Evolutionary conservation across 2,888 invertebrate species (phyloP).

Genomic region (Zhuqinia jingwanae): DNA sequence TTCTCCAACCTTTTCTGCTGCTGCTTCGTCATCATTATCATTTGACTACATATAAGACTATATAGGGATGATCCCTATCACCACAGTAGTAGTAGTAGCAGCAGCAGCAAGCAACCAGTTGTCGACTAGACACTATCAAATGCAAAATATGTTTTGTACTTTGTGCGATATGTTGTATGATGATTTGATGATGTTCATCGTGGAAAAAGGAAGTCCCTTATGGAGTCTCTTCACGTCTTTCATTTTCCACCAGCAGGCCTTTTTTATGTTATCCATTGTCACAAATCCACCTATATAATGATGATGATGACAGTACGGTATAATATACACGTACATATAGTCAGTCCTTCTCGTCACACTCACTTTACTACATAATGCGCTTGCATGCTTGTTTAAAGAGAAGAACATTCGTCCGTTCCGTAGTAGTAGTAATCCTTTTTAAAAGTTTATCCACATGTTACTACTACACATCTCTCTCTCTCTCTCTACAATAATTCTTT

Average conservation of each 20-base stretch:
- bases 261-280: constrained; percentile 32
- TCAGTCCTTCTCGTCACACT: neutral
- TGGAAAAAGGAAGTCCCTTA: constrained; percentile 49
- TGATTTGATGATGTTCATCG: constrained; percentile 3
- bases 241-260: constrained; percentile 13
- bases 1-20: no score
- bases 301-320: neutral
- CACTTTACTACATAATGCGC: neutral
- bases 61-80: neutral
- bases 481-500: neutral
- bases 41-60: no score
- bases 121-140: no score
- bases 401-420: constrained; percentile 3
- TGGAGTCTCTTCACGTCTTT: constrained; percentile 3
- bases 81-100: no score
- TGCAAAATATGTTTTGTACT: no score
- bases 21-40: no score
- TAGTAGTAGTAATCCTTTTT: neutral
- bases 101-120: no score
- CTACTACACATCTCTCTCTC: no score
- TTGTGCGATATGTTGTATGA: no score
- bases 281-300: neutral
- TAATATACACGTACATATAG: no score
- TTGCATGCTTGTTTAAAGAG: constrained; percentile 12
- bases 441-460: constrained; percentile 44